Base-by-base conservation (phyloP, 2,888 invertebrate species). In the Tachina lurida region DNA sequence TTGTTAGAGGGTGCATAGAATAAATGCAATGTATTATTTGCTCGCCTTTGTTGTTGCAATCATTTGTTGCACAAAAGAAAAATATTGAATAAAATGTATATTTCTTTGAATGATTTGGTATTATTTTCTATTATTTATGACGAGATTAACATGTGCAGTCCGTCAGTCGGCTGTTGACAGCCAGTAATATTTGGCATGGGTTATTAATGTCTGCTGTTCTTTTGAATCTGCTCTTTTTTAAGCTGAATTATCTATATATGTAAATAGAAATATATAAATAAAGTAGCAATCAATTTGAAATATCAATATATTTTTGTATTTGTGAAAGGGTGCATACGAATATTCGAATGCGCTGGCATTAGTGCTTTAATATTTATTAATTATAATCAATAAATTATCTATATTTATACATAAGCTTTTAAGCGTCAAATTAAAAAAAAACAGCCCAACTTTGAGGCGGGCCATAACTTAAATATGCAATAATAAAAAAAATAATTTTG, bases 51-150 rank as follows among this genome's bases (percentile, higher is more conserved):
- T 76, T 63, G 45, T 67, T 31, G 45, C 41, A 41, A 45, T 31
- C 41, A 63, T 70, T 71, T 63, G 71, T 63, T 71, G 71, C 63
- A 15, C 47, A n/a, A 41, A 22, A 52, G 8, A 19, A 41, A 13
- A n/a, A 22, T 60, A 19, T 3, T 43, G 43, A 68, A 10, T 17
- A 10, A 19, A 68, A 58, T 15, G 31, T 60, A 67, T 74, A 67
- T 63, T 54, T 74, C 63, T 75, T 75, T 75, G 71, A 75, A 79
- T 71, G 74, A 84, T 84, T 78, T 43, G n/a, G 10, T 70, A 43
- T 70, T 52, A 78, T 78, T 78, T 76, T 67, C 65, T 65, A 49
- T 75, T 75, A 80, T 75, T 84, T 84, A 71, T 65, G 58, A 71
- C 60, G 17, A 71, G 70, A 79, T 80, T 84, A 84, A 70, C 70